Percentiles rank a stretch among this genome's conserved stretches.
These are phyloP conservation scores for Perca flavescens DNA, from an alignment of 2,113 vertebrate species.

Conservation along the genomic window DNA sequence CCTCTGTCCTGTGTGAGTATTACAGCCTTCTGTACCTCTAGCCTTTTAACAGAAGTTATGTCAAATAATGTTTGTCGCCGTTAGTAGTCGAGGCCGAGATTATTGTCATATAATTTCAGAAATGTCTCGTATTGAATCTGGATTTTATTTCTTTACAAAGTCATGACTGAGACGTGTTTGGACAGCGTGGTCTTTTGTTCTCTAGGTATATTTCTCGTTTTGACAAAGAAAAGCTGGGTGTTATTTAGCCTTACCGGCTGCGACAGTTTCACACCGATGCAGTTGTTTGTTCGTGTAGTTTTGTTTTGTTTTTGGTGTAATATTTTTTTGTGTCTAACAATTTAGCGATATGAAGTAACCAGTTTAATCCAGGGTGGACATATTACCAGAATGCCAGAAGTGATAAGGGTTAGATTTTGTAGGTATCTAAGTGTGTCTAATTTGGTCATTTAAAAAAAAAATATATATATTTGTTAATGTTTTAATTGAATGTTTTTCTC, in stretches of 20 bases:
- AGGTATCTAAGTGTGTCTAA: not conserved
- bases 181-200: conserved; percentile 81
- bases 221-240: conserved; percentile 48
- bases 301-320: not conserved
- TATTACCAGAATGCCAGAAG: not conserved
- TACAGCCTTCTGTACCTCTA: conserved; percentile 8
- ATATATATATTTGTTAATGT: not conserved
- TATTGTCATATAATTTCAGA: not conserved
- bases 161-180: conserved; percentile 61
- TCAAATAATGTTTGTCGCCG: not conserved
- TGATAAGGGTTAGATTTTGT: not conserved
- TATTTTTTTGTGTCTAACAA: not conserved
- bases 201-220: conserved; percentile 59
- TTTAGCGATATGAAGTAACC: conserved; percentile 6
- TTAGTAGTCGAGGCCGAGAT: not conserved
- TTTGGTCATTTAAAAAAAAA: not conserved
- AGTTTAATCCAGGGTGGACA: conserved; percentile 6
- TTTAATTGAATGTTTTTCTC: conserved; percentile 15
- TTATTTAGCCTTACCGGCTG: conserved; percentile 20
- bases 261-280: conserved; percentile 30
- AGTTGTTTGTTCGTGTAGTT: conserved; percentile 1
- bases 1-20: conserved; percentile 77
- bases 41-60: conserved; percentile 17
- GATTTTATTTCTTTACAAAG: conserved; percentile 51
- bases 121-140: not conserved